Conservation (phyloP, 2,888 invertebrate genomes). For the Melanostoma scalare region DNA sequence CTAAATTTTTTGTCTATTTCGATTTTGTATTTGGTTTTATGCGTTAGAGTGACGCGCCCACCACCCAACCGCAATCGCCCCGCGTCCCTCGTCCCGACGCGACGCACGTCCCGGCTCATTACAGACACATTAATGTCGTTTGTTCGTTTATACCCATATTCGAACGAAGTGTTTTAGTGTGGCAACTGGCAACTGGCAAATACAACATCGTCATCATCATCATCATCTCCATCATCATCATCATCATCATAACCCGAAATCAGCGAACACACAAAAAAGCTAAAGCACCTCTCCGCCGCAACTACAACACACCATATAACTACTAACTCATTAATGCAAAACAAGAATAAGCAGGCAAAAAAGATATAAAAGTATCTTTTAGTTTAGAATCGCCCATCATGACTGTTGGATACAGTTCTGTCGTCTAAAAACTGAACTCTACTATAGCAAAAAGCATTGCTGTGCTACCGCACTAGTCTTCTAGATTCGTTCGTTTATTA, state of each 20-base stretch:
- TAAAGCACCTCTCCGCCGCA: constrained; percentile 25
- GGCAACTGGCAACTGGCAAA: constrained; percentile 22
- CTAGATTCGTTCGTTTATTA: constrained; percentile 19
- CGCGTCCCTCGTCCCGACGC: neutral
- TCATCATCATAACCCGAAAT: constrained; percentile 39
- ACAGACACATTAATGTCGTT: constrained; percentile 53
- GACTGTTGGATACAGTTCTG: constrained; percentile 70
- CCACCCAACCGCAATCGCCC: neutral
- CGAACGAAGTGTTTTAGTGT: constrained; percentile 63
- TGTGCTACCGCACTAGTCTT: constrained; percentile 41
- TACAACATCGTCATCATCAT: constrained; percentile 34
- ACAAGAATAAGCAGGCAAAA: constrained; percentile 30
- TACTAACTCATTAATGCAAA: constrained; percentile 73
- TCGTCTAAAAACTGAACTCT: constrained; percentile 59
- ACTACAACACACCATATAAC: constrained; percentile 40
- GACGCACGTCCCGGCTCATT: constrained; percentile 49
- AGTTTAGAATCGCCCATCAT: constrained; percentile 73
- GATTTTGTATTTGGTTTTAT: constrained; percentile 24
- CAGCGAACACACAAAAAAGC: constrained; percentile 44
- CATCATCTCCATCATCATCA: constrained; percentile 38
- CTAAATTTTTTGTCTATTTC: constrained; percentile 59
- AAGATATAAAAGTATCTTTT: constrained; percentile 67
- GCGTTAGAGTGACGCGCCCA: constrained; percentile 15
- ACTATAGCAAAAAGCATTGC: constrained; percentile 51
- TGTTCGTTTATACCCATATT: constrained; percentile 25